Percentiles rank a stretch among this genome's conserved stretches.
These are phyloP conservation scores for Margarornis squamiger DNA, from an alignment of 2,797 vertebrate species.

Conservation along the genomic window DNA sequence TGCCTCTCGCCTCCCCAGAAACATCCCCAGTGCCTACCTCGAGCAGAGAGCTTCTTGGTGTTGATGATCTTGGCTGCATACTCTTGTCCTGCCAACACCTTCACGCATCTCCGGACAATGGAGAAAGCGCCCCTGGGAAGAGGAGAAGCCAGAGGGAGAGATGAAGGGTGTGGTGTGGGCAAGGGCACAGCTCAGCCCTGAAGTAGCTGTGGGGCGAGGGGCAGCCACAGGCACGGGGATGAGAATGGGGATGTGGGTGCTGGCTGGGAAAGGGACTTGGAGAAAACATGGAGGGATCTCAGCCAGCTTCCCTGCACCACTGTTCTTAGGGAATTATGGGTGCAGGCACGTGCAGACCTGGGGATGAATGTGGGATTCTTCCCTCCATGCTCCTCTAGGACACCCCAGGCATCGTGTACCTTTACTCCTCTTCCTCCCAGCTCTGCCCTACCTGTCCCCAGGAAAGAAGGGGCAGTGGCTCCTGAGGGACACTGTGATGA, in stretches of 20 bases:
- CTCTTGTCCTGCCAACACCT: slow-evolving; percentile 93
- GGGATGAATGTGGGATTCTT: neutral
- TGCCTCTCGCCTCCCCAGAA: neutral
- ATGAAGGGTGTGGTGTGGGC: neutral
- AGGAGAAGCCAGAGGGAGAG: neutral
- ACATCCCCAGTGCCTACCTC: slow-evolving; percentile 79
- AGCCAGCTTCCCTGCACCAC: rapidly evolving
- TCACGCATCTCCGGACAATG: slow-evolving; percentile 94
- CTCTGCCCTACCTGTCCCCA: neutral
- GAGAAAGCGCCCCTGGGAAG: slow-evolving; percentile 94
- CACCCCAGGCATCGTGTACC: rapidly evolving
- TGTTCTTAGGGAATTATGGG: neutral
- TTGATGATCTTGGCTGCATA: slow-evolving; percentile 99
- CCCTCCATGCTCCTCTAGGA: neutral
- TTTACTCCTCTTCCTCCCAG: neutral
- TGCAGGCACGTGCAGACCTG: neutral
- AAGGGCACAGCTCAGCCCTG: neutral
- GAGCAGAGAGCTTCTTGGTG: slow-evolving; percentile 95
- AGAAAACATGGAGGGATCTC: neutral
- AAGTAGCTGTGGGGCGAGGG: rapidly evolving
- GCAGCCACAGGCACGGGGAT: neutral
- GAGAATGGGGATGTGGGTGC: too few relatives aligned
- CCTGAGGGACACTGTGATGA: neutral
- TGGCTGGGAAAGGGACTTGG: neutral
- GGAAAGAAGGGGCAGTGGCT: neutral